Evolutionary conservation across 2,797 vertebrate species (phyloP).

Genomic region (Trematomus bernacchii): DNA sequence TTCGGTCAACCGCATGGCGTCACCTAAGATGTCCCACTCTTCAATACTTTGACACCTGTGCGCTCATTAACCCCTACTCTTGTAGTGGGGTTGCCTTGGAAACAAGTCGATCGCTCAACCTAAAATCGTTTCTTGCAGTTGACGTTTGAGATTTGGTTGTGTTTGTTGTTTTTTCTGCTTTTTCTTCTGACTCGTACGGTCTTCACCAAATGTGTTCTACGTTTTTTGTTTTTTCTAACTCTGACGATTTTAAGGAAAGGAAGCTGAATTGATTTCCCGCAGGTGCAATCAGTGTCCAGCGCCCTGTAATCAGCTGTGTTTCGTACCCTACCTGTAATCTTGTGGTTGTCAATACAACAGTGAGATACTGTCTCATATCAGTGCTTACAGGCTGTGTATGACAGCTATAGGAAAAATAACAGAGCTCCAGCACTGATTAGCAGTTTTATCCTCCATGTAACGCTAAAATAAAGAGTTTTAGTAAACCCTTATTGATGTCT

Average conservation of each 20-base stretch:
- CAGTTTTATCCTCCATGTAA: constrained; percentile 1
- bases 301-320: constrained; percentile 53
- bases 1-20: constrained; percentile 16
- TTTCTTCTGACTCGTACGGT: background rate
- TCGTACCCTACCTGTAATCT: constrained; percentile 43
- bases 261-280: constrained; percentile 56
- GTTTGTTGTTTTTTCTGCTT: constrained; percentile 6
- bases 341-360: constrained; percentile 20
- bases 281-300: constrained; percentile 44
- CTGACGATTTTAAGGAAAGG: constrained; percentile 8
- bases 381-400: background rate
- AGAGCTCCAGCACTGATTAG: background rate
- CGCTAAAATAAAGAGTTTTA: background rate
- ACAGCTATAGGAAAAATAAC: constrained; percentile 3
- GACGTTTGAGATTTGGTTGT: constrained; percentile 30
- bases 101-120: constrained; percentile 67
- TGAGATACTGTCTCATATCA: background rate
- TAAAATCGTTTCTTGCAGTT: constrained; percentile 17
- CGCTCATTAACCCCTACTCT: constrained; percentile 61
- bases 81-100: constrained; percentile 65
- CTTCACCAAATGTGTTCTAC: background rate
- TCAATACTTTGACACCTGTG: constrained; percentile 57
- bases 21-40: constrained; percentile 38
- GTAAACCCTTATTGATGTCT: background rate
- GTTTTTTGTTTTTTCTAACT: constrained; percentile 6